Percentiles rank a stretch among this genome's conserved stretches.
Conservation (phyloP, 2,888 invertebrate species). For the Aspidiotus destructor region DNA sequence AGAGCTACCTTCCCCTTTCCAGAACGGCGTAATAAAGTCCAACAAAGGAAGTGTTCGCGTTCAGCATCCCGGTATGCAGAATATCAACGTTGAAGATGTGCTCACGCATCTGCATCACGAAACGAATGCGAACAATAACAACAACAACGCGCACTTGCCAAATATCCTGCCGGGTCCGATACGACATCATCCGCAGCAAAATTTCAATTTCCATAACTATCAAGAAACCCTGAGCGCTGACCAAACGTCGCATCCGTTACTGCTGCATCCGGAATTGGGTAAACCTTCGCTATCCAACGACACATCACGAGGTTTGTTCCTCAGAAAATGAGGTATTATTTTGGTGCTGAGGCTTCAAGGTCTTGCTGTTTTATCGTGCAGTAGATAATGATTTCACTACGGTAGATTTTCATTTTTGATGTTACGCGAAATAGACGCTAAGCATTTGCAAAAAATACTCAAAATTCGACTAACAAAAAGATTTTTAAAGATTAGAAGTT, state of each 20-base stretch:
- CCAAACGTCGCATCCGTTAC: slow-evolving; percentile 25
- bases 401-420: too few relatives aligned
- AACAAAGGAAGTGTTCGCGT: slow-evolving; percentile 11
- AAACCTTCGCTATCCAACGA: slow-evolving; percentile 13
- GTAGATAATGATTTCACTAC: too few relatives aligned
- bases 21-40: slow-evolving; percentile 8
- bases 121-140: slow-evolving; percentile 15
- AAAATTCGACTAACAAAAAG: too few relatives aligned
- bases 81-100: slow-evolving; percentile 21
- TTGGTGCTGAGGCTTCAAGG: too few relatives aligned
- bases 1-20: slow-evolving; percentile 17
- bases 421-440: too few relatives aligned
- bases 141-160: slow-evolving; percentile 23
- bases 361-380: too few relatives aligned
- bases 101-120: slow-evolving; percentile 25
- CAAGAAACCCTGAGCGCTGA: slow-evolving; percentile 29
- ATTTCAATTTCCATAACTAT: slow-evolving; percentile 22
- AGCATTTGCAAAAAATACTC: too few relatives aligned
- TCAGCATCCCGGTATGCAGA: slow-evolving; percentile 2
- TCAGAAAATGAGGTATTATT: neutral
- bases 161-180: slow-evolving; percentile 20
- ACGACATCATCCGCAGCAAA: slow-evolving; percentile 5
- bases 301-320: slow-evolving; percentile 27
- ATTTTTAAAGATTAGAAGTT: too few relatives aligned
- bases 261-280: slow-evolving; percentile 23